These are phyloP conservation scores for Drosophila histrio DNA, from an alignment of 2,888 invertebrate genomes.

Conservation along the genomic window DNA sequence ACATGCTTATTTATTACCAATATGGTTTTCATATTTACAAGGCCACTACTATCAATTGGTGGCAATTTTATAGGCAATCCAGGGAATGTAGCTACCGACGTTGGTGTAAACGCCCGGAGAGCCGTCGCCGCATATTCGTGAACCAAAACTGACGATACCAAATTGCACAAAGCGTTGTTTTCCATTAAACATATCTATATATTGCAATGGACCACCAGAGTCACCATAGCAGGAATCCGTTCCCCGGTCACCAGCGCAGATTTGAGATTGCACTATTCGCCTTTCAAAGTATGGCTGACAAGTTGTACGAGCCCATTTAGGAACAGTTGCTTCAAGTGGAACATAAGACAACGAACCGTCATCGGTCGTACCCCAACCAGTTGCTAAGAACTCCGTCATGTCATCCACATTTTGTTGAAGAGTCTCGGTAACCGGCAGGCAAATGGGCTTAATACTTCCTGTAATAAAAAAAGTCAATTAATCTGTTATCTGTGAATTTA, in stretches of 20 bases:
- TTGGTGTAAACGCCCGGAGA: slow-evolving; percentile 2
- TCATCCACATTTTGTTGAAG: background rate
- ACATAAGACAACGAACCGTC: rapidly evolving
- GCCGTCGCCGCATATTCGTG: rapidly evolving
- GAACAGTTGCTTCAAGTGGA: background rate
- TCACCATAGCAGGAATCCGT: slow-evolving; percentile 19
- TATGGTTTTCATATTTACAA: no score
- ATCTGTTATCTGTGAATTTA: background rate
- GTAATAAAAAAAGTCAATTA: background rate
- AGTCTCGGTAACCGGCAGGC: slow-evolving; percentile 21
- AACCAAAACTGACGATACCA: slow-evolving; percentile 35
- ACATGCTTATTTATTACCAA: no score
- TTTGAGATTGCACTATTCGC: background rate
- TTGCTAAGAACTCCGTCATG: background rate
- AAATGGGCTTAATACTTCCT: slow-evolving; percentile 21
- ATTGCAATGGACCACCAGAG: slow-evolving; percentile 26
- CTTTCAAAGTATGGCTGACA: background rate
- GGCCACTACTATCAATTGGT: no score
- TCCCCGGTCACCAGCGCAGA: slow-evolving; percentile 14
- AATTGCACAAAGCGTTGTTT: slow-evolving; percentile 1
- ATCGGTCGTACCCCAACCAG: slow-evolving; percentile 33
- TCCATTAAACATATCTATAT: background rate
- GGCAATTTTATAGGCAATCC: slow-evolving; percentile 7
- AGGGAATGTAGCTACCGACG: background rate
- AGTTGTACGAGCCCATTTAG: rapidly evolving